A percentile compares a stretch with the other conserved stretches of the same genome.
Conservation (phyloP, 2,888 invertebrate species). For the Archaeoteleia sp. region DNA sequence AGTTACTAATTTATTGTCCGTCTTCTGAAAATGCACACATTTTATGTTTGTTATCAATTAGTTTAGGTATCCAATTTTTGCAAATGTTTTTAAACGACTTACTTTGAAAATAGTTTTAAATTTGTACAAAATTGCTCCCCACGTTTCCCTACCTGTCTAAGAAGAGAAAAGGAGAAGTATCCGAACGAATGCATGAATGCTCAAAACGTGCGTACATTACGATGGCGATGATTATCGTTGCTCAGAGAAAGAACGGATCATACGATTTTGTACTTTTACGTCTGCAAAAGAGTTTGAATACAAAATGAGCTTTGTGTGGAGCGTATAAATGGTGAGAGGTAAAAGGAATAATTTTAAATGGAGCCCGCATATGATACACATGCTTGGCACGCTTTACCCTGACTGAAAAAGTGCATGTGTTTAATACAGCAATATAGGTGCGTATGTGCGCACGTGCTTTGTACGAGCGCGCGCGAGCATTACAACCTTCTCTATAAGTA, state of each 20-base stretch:
- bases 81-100: too few relatives aligned
- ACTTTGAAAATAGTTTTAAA: too few relatives aligned
- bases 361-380: slow-evolving; percentile 61
- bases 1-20: slow-evolving; percentile 70
- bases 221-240: slow-evolving; percentile 39
- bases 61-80: too few relatives aligned
- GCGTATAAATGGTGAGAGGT: slow-evolving; percentile 55
- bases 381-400: slow-evolving; percentile 41
- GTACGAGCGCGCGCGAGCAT: too few relatives aligned
- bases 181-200: not conserved
- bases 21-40: slow-evolving; percentile 60
- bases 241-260: slow-evolving; percentile 31
- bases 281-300: slow-evolving; percentile 43
- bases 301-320: slow-evolving; percentile 60
- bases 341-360: slow-evolving; percentile 64
- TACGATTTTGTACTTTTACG: slow-evolving; percentile 49
- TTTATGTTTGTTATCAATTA: slow-evolving; percentile 32
- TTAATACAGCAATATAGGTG: too few relatives aligned
- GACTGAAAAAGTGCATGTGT: slow-evolving; percentile 23
- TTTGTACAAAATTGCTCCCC: too few relatives aligned
- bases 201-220: slow-evolving; percentile 19
- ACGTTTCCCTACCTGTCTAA: too few relatives aligned
- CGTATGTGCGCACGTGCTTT: too few relatives aligned
- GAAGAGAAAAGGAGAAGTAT: not conserved
- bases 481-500: slow-evolving; percentile 38